Evolutionary conservation across 2,888 invertebrate species (phyloP).

Genomic region (Nymphalis c-album): DNA sequence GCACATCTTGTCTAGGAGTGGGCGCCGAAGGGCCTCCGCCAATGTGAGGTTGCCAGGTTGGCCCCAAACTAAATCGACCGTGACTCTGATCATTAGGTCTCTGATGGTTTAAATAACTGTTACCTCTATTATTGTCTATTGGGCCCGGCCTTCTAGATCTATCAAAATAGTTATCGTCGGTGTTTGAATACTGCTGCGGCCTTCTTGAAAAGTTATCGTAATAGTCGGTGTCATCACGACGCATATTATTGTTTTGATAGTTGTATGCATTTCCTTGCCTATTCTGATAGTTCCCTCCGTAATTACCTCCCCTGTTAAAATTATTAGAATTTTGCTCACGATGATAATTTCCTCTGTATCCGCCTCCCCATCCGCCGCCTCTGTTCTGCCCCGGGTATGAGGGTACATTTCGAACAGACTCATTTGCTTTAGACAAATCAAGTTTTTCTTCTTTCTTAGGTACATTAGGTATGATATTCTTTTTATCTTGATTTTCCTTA

Average conservation of each 20-base stretch:
- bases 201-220: slow-evolving; percentile 53
- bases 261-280: slow-evolving; percentile 44
- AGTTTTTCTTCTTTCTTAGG: slow-evolving; percentile 43
- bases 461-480: slow-evolving; percentile 19
- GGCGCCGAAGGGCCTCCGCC: slow-evolving; percentile 27
- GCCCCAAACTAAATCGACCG: slow-evolving; percentile 42
- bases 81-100: slow-evolving; percentile 36
- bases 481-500: slow-evolving; percentile 20
- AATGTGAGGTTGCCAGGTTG: slow-evolving; percentile 52
- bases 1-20: slow-evolving; percentile 40
- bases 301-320: slow-evolving; percentile 43
- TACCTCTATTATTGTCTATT: slow-evolving; percentile 38
- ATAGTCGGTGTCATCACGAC: slow-evolving; percentile 49
- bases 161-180: slow-evolving; percentile 49
- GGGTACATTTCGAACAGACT: slow-evolving; percentile 77
- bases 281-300: slow-evolving; percentile 47
- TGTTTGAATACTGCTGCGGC: slow-evolving; percentile 52
- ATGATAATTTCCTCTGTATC: slow-evolving; percentile 65
- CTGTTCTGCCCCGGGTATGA: slow-evolving; percentile 84
- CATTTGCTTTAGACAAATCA: slow-evolving; percentile 53
- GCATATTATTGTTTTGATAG: slow-evolving; percentile 44
- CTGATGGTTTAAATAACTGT: slow-evolving; percentile 31
- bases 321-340: slow-evolving; percentile 48
- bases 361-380: slow-evolving; percentile 72
- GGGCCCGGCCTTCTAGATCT: slow-evolving; percentile 39